A percentile compares a stretch with the other conserved stretches of the same genome.
These are phyloP conservation scores for Nycticorax nycticorax DNA, from an alignment of 2,113 vertebrate genomes.

Conservation along the genomic window DNA sequence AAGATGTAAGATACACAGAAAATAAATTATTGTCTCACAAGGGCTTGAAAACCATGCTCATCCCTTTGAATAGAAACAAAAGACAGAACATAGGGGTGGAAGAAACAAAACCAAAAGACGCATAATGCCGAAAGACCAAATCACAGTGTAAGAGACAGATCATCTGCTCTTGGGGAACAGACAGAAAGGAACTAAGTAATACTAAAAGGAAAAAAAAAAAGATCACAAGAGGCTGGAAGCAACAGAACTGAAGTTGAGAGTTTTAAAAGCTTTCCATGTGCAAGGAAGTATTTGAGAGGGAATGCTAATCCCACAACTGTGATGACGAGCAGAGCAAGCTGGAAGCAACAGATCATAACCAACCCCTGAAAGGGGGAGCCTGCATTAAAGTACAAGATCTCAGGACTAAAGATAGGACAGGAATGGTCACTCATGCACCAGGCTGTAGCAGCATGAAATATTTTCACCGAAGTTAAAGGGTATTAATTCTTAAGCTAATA, in stretches of 20 bases:
- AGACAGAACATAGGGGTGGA: neutral
- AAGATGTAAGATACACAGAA: neutral
- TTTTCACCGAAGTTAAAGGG: neutral
- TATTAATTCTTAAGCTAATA: neutral
- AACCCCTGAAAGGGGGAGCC: neutral
- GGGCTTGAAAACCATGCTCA: neutral
- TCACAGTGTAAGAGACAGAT: neutral
- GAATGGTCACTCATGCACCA: neutral
- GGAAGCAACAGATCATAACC: neutral
- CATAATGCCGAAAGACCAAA: neutral
- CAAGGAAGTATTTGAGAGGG: neutral
- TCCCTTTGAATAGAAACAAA: neutral
- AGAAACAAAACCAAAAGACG: neutral
- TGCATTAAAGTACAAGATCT: neutral
- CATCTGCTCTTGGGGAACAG: neutral
- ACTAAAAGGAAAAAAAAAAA: neutral
- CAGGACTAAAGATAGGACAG: neutral
- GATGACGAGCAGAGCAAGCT: neutral
- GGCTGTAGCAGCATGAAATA: neutral
- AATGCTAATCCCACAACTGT: neutral
- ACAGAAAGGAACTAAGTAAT: neutral
- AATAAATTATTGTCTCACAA: neutral
- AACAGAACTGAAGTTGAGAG: neutral
- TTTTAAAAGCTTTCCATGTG: neutral
- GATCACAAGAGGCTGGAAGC: neutral